phyloP scores from a whole-genome alignment of 2,888 invertebrate genomes.

The Sphaerophoria rueppellii region DNA sequence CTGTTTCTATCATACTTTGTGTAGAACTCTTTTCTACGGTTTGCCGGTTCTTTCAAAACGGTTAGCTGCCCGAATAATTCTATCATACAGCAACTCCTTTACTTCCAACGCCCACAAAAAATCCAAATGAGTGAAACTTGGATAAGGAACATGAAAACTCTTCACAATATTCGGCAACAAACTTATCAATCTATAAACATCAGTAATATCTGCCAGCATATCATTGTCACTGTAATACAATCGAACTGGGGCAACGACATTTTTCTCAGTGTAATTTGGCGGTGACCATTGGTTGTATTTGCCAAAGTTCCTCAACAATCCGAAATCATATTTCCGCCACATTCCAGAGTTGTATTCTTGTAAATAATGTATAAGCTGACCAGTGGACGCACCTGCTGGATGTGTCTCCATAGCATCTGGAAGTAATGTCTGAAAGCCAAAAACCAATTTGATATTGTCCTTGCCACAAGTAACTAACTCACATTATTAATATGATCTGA shows the following conservation, averaged over 20 bases:
- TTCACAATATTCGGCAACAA: conserved; percentile 83
- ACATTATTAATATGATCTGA: conserved; percentile 79
- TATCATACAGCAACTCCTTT: conserved; percentile 84
- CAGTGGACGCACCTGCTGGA: conserved; percentile 87
- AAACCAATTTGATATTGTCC: conserved; percentile 80
- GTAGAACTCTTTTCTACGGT: conserved; percentile 4
- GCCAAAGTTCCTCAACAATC: conserved; percentile 83
- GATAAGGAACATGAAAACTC: conserved; percentile 82
- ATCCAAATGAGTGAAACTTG: conserved; percentile 87
- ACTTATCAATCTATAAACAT: conserved; percentile 82
- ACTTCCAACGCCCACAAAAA: conserved; percentile 87
- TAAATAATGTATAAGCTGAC: conserved; percentile 88
- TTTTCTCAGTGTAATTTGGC: conserved; percentile 85
- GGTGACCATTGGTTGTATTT: conserved; percentile 84
- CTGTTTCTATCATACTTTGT: neutral
- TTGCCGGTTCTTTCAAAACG: conserved; percentile 55
- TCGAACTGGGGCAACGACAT: conserved; percentile 85
- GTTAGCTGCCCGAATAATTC: conserved; percentile 75
- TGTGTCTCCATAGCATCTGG: conserved; percentile 86
- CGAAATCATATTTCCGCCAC: conserved; percentile 85
- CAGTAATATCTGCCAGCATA: conserved; percentile 84
- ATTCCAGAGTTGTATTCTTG: conserved; percentile 84
- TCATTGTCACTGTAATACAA: conserved; percentile 87
- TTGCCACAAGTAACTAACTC: conserved; percentile 61
- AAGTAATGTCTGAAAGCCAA: conserved; percentile 84